Conservation (phyloP, 2,797 vertebrate genomes). For the Brachymystax lenok region DNA sequence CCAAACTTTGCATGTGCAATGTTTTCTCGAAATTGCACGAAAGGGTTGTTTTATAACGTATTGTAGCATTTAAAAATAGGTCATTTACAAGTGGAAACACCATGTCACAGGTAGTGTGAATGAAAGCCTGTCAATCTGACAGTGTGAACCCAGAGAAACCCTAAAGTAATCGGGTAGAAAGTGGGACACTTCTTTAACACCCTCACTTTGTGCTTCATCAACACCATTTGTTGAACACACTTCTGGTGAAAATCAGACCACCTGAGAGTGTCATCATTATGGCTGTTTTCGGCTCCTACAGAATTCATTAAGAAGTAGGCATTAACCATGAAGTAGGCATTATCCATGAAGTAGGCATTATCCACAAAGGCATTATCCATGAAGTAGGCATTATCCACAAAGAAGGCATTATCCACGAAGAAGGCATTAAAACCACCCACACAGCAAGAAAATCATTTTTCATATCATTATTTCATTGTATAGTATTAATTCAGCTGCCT, state of each 20-base stretch:
- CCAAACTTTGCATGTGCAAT: neutral
- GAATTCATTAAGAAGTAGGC: neutral
- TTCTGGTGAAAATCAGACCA: neutral
- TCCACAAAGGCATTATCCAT: no score
- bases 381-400: neutral
- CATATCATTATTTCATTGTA: neutral
- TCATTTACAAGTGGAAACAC: neutral
- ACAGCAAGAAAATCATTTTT: neutral
- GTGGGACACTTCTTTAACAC: constrained; percentile 25
- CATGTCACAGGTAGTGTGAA: neutral
- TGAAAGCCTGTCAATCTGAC: neutral
- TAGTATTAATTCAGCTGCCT: neutral
- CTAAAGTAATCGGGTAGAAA: constrained; percentile 32
- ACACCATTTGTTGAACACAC: constrained; percentile 3
- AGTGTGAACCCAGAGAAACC: neutral
- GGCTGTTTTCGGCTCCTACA: neutral
- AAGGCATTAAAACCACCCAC: neutral
- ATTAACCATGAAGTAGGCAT: neutral
- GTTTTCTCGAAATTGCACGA: neutral
- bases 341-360: neutral
- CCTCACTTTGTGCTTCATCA: constrained; percentile 6
- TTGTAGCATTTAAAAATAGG: neutral
- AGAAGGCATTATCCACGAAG: neutral
- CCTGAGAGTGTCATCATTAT: neutral
- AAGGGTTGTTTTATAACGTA: neutral